These are phyloP conservation scores for Macrochelys suwanniensis DNA, from an alignment of 2,797 vertebrate genomes.

Conservation along the genomic window DNA sequence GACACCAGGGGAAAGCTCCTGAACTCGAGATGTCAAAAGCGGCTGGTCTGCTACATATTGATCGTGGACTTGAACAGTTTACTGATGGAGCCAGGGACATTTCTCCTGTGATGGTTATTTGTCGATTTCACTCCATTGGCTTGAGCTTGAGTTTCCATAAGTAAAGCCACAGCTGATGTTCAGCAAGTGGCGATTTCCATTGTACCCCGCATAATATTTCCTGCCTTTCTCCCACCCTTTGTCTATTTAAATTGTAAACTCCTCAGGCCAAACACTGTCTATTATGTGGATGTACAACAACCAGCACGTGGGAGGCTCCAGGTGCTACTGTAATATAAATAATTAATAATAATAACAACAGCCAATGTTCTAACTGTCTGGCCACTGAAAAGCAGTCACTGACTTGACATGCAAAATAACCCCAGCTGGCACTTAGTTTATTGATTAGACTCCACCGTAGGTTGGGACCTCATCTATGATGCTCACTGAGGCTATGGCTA, in stretches of 20 bases:
- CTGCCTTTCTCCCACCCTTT: rapidly evolving
- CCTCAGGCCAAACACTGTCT: background rate
- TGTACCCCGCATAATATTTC: background rate
- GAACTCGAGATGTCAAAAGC: rapidly evolving
- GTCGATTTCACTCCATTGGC: background rate
- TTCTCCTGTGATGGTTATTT: background rate
- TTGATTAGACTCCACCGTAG: background rate
- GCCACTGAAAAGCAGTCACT: background rate
- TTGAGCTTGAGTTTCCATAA: rapidly evolving
- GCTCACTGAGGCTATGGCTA: rapidly evolving
- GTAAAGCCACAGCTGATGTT: background rate
- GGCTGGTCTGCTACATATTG: background rate
- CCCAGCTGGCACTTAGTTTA: background rate
- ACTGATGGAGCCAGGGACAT: background rate
- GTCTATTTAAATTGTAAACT: background rate
- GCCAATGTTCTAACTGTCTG: background rate
- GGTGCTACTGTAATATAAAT: background rate
- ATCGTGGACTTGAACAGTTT: background rate
- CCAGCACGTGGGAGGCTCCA: background rate
- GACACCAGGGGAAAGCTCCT: background rate
- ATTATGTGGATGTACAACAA: background rate
- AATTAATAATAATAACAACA: background rate
- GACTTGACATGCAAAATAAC: background rate
- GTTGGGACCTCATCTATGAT: background rate
- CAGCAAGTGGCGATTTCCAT: background rate